Base-by-base conservation (phyloP, 2,113 vertebrate genomes). In the Ochotona princeps region DNA sequence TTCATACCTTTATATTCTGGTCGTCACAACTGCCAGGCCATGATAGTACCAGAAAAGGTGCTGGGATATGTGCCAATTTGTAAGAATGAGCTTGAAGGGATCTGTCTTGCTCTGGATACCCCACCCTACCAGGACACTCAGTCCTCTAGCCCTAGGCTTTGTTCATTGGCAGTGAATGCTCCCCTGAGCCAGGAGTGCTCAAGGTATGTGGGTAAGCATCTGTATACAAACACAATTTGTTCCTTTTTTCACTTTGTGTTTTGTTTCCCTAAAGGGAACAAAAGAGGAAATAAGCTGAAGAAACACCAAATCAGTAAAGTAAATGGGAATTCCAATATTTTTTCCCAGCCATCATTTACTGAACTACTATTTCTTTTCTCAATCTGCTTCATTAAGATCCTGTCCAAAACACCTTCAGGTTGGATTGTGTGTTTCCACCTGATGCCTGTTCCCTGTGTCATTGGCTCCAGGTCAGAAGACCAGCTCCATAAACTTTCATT, bases 281-380 rank as follows among this genome's bases (percentile, higher is more conserved):
- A 66, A 26, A 89, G 86, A 85, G 12, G 72, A 49, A 81, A 78
- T 25, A 87, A 89, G 44, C n/a, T 74, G 61, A 94, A 23, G n/a
- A 79, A 61, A 65, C 18, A 49, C 26, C n/a, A 83, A 57, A 70
- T 2, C 14, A 47, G 8, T 49, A 38, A 72, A 72, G 54, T 61
- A 74, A 49, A 63, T 44, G n/a, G 28, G 20, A 90, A 72, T 51
- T 61, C 9, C 54, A 72, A 0, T 75, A 61, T 80, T 92, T 87
- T 63, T 85, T 49, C 26, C 7, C 38, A 44, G 38, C 38, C 38
- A 44, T 44, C 15, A 3, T 79, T 85, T 87, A 72, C 49, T 83
- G 70, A 90, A 63, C 9, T 35, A 30, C 26, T 2, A 49, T 66
- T 17, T 72, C 20, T 90, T 67, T 83, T 44, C 44, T 94, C 63